Base-by-base conservation (phyloP, 2,888 invertebrate species). In the Candidula unifasciata region DNA sequence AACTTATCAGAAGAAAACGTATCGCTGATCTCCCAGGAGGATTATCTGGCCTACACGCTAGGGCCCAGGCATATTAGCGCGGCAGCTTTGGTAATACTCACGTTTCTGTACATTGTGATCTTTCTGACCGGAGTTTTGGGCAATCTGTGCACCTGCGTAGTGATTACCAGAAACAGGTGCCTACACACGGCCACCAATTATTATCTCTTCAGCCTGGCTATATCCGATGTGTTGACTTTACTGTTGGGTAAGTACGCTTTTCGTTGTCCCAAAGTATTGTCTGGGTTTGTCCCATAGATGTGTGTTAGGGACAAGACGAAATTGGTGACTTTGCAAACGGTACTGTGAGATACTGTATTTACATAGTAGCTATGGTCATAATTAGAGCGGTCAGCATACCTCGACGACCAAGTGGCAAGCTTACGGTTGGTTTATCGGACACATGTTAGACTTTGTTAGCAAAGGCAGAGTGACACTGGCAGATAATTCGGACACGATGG, bases 131-230 rank as follows among this genome's bases (percentile, higher is more conserved):
- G 92, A n/a, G 87, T 91, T 30, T 86, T 91, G 30, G 92, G 92
- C 18, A 92, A 92, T 83, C 86, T 91, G 24, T 90, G 89, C 81
- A 92, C 92, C 24, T 92, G 92, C 74, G 83, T 92, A 21, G 91
- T 92, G 33, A 92, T 92, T 54, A 88, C 88, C 0, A 88, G 88
- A 78, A 91, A 91, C 74, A 91, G 91, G 52, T 91, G 89, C 85
- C 90, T 92, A 91, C 91, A 91, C 86, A 92, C 92, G 3, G 90
- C 91, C 18, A 92, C 91, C 10, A 97, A 97, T 92, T 97, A 97
- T 92, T 97, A 97, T 92, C 95, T 97, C 76, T 97, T 97, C 94
- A 97, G 96, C 92, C 94, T 97, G 94, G 97, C 97, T 24, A 94
- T 97, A 86, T 97, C 97, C 0, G 97, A 97, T 93, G 95, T 97